Percentiles rank a stretch among this genome's conserved stretches.
phyloP scores from a whole-genome alignment of 2,888 invertebrate species.

The Scaptomyza parva region DNA sequence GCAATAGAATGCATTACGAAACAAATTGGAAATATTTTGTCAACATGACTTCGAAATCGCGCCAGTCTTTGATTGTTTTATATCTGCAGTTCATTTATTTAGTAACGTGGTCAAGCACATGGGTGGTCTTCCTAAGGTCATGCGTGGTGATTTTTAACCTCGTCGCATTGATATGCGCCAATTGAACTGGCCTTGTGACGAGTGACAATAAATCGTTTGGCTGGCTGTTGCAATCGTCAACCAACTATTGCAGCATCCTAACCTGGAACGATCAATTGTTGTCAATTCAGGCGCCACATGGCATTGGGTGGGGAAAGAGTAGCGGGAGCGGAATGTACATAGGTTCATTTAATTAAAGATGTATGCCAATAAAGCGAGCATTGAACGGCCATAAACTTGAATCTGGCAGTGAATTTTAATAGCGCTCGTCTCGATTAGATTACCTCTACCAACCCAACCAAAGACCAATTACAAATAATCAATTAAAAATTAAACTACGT shows the following conservation, averaged over 20 bases:
- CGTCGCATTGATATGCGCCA: constrained; percentile 16
- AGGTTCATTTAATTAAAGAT: constrained; percentile 68
- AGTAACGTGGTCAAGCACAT: neutral
- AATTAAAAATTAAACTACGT: constrained; percentile 20
- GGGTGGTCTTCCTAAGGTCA: constrained; percentile 1
- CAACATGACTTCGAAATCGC: no score
- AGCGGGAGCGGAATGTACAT: neutral
- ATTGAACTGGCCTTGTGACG: constrained; percentile 52
- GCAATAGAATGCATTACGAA: no score
- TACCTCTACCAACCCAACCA: constrained; percentile 34
- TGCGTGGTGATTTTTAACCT: neutral
- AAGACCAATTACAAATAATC: constrained; percentile 17
- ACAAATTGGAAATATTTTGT: no score
- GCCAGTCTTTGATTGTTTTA: no score
- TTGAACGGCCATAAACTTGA: constrained; percentile 70
- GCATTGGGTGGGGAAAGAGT: neutral
- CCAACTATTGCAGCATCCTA: constrained; percentile 64
- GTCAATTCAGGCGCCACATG: constrained; percentile 54
- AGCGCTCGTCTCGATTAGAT: constrained; percentile 52
- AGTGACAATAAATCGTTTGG: constrained; percentile 10
- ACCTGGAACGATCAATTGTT: constrained; percentile 55
- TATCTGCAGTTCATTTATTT: no score
- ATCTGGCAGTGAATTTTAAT: constrained; percentile 42
- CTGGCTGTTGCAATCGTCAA: constrained; percentile 72
- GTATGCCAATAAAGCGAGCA: constrained; percentile 66